Base-by-base conservation (phyloP, 2,113 vertebrate genomes). In the Ictalurus furcatus region DNA sequence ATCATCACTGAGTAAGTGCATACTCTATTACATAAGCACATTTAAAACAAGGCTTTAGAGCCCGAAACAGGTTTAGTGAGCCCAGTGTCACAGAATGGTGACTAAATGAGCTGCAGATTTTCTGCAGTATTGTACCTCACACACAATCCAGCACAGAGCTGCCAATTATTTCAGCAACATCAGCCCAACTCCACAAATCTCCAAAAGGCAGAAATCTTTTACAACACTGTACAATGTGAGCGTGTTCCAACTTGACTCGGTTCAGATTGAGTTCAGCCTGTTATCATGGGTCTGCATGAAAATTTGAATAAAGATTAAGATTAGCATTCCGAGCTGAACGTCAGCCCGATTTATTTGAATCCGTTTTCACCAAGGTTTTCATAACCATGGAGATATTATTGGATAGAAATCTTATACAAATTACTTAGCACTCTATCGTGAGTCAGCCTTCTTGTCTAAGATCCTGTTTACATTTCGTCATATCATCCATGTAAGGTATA, bases 41-140 rank as follows among this genome's bases (percentile, higher is more conserved):
- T 37, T 73, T 83, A 14, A 89, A 86, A 86, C 78, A 44, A 84
- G 59, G 89, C 78, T 65, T 83, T 16, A 52, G 37, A 84, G 85
- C 28, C 37, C 28, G 9, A 79, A n/a, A 11, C 17, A 40, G 34
- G 34, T 40, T 40, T 74, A 40, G 71, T 63, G 76, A 86, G 84
- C 88, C 56, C 56, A 54, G 52, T 61, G 23, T 74, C 82, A 40
- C 80, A 71, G 52, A 87, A 90, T n/a, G 71, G 44, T 13, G 34
- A 76, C 76, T 78, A 88, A 88, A 83, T 82, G 61, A 59, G 63
- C 61, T 61, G 56, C 13, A 85, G 34, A 63, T 79, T 58, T 79
- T 61, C 73, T 76, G 44, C 54, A 30, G 25, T 34, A 48, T 48
- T 86, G 52, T 21, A 88, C 67, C 48, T 54, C 76, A 80, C 30